phyloP scores from a whole-genome alignment of 1,140 invertebrate species.

The Dendroctonus valens region DNA sequence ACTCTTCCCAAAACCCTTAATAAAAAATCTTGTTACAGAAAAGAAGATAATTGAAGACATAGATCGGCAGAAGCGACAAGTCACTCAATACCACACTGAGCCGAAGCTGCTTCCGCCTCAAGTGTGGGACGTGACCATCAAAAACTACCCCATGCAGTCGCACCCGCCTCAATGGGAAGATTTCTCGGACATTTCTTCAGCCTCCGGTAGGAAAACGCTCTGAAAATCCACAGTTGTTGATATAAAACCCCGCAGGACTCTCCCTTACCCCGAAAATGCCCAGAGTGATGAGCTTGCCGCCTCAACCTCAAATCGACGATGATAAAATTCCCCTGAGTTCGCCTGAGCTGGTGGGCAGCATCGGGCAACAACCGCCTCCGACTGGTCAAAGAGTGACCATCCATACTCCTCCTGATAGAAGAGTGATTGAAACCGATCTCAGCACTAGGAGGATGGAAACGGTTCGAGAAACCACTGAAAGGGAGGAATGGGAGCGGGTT shows the following conservation, averaged over 20 bases:
- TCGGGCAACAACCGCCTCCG: conserved; percentile 42
- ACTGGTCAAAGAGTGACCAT: conserved; percentile 4
- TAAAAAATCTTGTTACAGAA: conserved; percentile 57
- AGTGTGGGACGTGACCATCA: conserved; percentile 76
- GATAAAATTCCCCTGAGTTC: conserved; percentile 57
- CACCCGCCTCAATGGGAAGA: conserved; percentile 77
- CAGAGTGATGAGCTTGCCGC: conserved; percentile 58
- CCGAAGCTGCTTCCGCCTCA: conserved; percentile 59
- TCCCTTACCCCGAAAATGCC: conserved; percentile 64
- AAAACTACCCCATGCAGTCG: conserved; percentile 72
- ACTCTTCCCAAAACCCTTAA: too few relatives aligned
- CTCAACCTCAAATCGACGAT: conserved; percentile 55
- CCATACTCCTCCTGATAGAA: conserved; percentile 3
- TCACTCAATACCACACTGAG: conserved; percentile 71
- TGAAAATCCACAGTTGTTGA: background rate
- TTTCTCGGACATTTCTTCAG: conserved; percentile 78
- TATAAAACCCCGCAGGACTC: conserved; percentile 50
- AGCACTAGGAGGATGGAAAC: conserved; percentile 18
- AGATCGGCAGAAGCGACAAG: conserved; percentile 74
- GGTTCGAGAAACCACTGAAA: conserved; percentile 10
- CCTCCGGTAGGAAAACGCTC: conserved; percentile 54
- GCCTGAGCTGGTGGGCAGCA: conserved; percentile 61
- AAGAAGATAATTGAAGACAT: conserved; percentile 87
- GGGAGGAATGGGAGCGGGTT: conserved; percentile 38
- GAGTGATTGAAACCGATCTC: conserved; percentile 12